Evolutionary conservation across 2,888 invertebrate genomes (phyloP).

Genomic region (Oxyscelio sp.): DNA sequence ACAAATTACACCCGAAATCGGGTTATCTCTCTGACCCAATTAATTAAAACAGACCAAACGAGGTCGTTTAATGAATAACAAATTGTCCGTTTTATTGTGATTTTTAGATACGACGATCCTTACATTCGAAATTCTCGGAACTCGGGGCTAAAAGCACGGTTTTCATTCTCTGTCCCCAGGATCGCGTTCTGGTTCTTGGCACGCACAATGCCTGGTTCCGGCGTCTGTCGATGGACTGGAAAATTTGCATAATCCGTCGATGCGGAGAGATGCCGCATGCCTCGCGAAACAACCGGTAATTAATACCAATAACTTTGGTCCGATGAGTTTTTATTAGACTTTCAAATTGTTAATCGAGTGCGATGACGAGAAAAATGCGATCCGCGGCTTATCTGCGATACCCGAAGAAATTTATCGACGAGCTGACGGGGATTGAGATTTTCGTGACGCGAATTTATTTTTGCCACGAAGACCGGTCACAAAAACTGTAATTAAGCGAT

Average conservation of each 20-base stretch:
- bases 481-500: slow-evolving; percentile 40
- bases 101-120: too few species aligned
- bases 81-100: too few species aligned
- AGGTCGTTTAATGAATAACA: too few species aligned
- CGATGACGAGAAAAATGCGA: slow-evolving; percentile 38
- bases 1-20: too few species aligned
- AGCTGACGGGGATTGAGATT: slow-evolving; percentile 40
- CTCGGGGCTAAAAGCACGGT: too few species aligned
- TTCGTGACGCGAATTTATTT: slow-evolving; percentile 36
- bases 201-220: slow-evolving; percentile 11
- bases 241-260: slow-evolving; percentile 57
- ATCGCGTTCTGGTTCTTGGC: slow-evolving; percentile 1
- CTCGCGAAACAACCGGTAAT: slow-evolving; percentile 48
- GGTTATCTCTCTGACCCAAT: too few species aligned
- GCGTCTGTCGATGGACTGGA: slow-evolving; percentile 5
- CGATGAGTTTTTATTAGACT: slow-evolving; percentile 56
- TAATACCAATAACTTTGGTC: slow-evolving; percentile 59
- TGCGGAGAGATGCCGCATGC: slow-evolving; percentile 38
- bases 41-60: too few species aligned
- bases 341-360: slow-evolving; percentile 51
- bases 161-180: too few species aligned
- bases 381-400: slow-evolving; percentile 32
- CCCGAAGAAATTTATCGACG: slow-evolving; percentile 41
- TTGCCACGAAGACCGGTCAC: neutral
- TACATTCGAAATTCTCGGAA: too few species aligned